Evolutionary conservation across 2,797 vertebrate genomes (phyloP).

Genomic region (Choloepus didactylus): DNA sequence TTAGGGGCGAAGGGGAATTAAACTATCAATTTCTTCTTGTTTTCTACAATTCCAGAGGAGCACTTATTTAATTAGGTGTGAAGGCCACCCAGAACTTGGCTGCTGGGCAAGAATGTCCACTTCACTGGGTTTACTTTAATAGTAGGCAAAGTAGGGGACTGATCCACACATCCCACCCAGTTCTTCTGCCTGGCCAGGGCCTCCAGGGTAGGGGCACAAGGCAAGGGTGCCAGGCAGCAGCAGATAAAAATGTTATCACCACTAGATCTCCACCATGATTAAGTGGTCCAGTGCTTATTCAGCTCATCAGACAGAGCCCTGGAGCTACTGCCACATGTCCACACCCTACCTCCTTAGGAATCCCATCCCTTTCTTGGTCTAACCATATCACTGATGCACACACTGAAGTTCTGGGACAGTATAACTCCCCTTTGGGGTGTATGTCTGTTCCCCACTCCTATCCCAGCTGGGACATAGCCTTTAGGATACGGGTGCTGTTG

Average conservation of each 20-base stretch:
- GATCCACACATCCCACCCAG: fast-evolving
- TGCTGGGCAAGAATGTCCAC: neutral
- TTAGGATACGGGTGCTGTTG: fast-evolving
- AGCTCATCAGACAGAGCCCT: neutral
- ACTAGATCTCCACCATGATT: fast-evolving
- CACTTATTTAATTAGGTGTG: neutral
- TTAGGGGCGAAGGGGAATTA: neutral
- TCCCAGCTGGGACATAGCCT: fast-evolving
- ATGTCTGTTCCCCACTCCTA: neutral
- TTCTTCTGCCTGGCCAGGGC: neutral
- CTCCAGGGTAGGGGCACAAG: neutral
- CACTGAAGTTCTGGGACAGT: neutral
- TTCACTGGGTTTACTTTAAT: neutral
- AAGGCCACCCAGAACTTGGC: neutral
- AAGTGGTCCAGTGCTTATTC: neutral
- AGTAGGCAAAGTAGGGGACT: neutral
- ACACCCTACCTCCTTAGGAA: neutral
- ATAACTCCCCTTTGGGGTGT: neutral
- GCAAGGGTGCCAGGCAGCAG: neutral
- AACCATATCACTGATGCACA: fast-evolving
- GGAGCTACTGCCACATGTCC: fast-evolving
- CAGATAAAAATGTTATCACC: too few relatives aligned
- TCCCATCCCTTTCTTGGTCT: neutral
- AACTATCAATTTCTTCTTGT: neutral
- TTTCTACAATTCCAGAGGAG: neutral